Conservation (phyloP, 2,888 invertebrate genomes). For the Chromoteleia sp. region DNA sequence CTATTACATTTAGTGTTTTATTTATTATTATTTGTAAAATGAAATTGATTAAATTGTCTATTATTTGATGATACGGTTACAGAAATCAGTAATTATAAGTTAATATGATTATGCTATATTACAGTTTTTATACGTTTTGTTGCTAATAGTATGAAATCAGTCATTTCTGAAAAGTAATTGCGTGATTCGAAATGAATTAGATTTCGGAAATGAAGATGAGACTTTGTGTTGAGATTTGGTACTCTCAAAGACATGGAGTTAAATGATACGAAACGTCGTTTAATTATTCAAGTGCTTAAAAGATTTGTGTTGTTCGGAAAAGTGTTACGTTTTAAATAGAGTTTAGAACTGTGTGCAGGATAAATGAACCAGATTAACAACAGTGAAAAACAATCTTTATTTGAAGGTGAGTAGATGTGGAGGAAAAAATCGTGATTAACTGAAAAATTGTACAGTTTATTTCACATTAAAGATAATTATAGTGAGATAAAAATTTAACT, state of each 20-base stretch:
- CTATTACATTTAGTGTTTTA: neutral
- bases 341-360: slow-evolving; percentile 29
- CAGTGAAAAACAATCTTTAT: slow-evolving; percentile 23
- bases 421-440: no score
- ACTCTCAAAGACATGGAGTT: slow-evolving; percentile 11
- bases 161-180: neutral
- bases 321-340: slow-evolving; percentile 37
- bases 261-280: slow-evolving; percentile 13
- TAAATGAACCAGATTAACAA: slow-evolving; percentile 40
- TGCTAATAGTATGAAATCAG: neutral
- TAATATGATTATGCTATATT: no score
- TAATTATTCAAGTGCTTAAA: slow-evolving; percentile 17
- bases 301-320: slow-evolving; percentile 30
- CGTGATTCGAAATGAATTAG: slow-evolving; percentile 8
- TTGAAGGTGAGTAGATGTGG: slow-evolving; percentile 21
- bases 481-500: no score
- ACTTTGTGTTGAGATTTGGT: slow-evolving; percentile 14
- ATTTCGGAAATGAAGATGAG: slow-evolving; percentile 22
- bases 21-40: neutral
- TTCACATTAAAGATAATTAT: no score
- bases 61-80: neutral
- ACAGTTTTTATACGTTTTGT: neutral
- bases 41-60: neutral
- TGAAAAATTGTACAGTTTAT: no score
- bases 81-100: no score